Percentiles rank a stretch among this genome's conserved stretches.
These are phyloP conservation scores for Ostrea edulis DNA, from an alignment of 1,140 invertebrate species.

Conservation along the genomic window DNA sequence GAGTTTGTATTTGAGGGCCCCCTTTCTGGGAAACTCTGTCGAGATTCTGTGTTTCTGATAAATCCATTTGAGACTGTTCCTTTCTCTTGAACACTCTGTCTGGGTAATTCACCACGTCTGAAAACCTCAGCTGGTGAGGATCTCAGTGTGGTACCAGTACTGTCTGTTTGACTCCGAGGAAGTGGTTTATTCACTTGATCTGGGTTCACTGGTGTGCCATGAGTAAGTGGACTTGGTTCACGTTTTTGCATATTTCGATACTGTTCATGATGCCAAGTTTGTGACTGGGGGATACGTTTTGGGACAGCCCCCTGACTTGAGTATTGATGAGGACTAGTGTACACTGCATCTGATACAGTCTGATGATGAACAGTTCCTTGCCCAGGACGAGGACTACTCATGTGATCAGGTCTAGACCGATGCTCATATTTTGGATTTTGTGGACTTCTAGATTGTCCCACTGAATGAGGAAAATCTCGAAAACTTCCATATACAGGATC, in stretches of 20 bases:
- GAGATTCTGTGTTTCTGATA: constrained; percentile 40
- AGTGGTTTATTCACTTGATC: constrained; percentile 50
- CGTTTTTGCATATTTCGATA: constrained; percentile 29
- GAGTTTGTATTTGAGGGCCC: constrained; percentile 64
- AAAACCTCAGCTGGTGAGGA: constrained; percentile 32
- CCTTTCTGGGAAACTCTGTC: constrained; percentile 68
- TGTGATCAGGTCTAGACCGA: not conserved
- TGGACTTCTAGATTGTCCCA: not conserved
- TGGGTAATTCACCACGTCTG: constrained; percentile 24
- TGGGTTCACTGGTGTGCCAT: constrained; percentile 61
- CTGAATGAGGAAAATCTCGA: not conserved
- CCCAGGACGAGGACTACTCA: not conserved
- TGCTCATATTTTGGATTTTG: not conserved
- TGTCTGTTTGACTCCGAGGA: constrained; percentile 29
- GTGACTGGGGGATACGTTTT: constrained; percentile 62
- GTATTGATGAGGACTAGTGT: constrained; percentile 39
- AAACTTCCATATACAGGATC: constrained; percentile 28
- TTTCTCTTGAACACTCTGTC: constrained; percentile 36
- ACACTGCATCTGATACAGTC: constrained; percentile 11
- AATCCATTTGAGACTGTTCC: not conserved
- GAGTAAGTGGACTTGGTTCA: constrained; percentile 53
- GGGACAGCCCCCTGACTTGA: constrained; percentile 62
- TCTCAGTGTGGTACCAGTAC: constrained; percentile 42
- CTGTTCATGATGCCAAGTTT: constrained; percentile 57
- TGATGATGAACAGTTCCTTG: not conserved